Evolutionary conservation across 2,888 invertebrate genomes (phyloP).

Genomic region (Clanis bilineata): DNA sequence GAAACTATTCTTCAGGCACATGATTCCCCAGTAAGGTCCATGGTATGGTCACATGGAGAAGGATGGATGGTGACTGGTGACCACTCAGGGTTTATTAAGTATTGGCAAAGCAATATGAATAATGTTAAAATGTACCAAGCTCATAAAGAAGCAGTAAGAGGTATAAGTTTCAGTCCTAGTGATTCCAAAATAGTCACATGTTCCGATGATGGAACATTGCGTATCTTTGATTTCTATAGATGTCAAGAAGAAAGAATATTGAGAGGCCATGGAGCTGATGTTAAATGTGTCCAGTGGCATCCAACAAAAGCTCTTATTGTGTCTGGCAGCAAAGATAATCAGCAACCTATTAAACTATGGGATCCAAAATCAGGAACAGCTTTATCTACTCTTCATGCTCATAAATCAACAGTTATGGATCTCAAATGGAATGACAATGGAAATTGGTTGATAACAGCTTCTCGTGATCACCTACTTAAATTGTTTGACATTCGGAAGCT

Average conservation of each 20-base stretch:
- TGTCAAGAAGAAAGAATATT: slow-evolving; percentile 97
- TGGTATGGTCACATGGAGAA: slow-evolving; percentile 99
- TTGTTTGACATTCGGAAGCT: slow-evolving; percentile 98
- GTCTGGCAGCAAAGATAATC: slow-evolving; percentile 99
- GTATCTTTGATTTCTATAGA: slow-evolving; percentile 99
- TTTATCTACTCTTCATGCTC: slow-evolving; percentile 98
- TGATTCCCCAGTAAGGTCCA: slow-evolving; percentile 98
- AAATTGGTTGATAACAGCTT: slow-evolving; percentile 99
- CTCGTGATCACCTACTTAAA: slow-evolving; percentile 97
- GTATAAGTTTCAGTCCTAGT: slow-evolving; percentile 99
- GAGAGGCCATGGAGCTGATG: slow-evolving; percentile 98
- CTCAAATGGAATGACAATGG: slow-evolving; percentile 99
- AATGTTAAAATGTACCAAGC: slow-evolving; percentile 99
- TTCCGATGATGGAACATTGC: slow-evolving; percentile 99
- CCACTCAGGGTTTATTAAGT: slow-evolving; percentile 99
- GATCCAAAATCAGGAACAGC: slow-evolving; percentile 98
- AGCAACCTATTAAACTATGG: slow-evolving; percentile 99
- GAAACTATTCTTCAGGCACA: slow-evolving; percentile 99
- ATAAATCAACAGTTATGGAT: slow-evolving; percentile 99
- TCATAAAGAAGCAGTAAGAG: slow-evolving; percentile 99
- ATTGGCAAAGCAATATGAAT: slow-evolving; percentile 99
- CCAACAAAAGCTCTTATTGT: slow-evolving; percentile 98
- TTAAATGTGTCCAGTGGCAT: slow-evolving; percentile 99
- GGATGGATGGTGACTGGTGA: slow-evolving; percentile 99
- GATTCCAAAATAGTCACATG: slow-evolving; percentile 99